Evolutionary conservation across 2,113 vertebrate species (phyloP).

Genomic region (Bufo gargarizans): DNA sequence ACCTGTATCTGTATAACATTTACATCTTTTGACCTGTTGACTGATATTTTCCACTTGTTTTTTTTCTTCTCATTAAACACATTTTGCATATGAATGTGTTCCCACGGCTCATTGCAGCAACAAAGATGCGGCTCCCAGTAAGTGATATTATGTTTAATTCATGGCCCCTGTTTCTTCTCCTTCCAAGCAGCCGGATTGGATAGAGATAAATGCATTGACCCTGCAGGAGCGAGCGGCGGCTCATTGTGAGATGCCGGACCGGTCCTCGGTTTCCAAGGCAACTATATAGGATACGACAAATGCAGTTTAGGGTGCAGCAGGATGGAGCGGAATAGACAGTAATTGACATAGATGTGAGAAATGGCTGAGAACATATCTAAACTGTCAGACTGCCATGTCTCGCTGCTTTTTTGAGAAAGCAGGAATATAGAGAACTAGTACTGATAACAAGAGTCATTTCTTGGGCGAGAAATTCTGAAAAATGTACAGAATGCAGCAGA

Average conservation of each 20-base stretch:
- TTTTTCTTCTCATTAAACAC: conserved; percentile 35
- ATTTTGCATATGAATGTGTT: not conserved
- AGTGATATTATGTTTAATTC: conserved; percentile 48
- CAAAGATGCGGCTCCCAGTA: conserved; percentile 29
- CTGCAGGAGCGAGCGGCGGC: not conserved
- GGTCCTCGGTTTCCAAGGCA: conserved; percentile 1
- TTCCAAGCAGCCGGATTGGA: not conserved
- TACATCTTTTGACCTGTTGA: not conserved
- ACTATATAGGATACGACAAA: not conserved
- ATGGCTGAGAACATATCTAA: not conserved
- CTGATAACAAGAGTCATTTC: not conserved
- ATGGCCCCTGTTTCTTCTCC: not conserved
- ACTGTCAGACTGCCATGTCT: not conserved
- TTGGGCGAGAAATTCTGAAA: not conserved
- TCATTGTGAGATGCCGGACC: not conserved
- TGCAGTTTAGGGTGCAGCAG: not conserved
- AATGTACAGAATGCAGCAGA: not conserved
- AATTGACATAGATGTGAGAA: conserved; percentile 15
- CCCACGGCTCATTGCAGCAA: conserved; percentile 29
- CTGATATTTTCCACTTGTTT: conserved; percentile 15
- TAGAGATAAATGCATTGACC: conserved; percentile 24
- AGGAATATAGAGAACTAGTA: not conserved
- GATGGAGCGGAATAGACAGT: not conserved
- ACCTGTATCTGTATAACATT: not conserved
- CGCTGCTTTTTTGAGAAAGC: not conserved